These are phyloP conservation scores for Telmatochromis brachygnathus DNA, from an alignment of 2,113 vertebrate genomes.

Conservation along the genomic window DNA sequence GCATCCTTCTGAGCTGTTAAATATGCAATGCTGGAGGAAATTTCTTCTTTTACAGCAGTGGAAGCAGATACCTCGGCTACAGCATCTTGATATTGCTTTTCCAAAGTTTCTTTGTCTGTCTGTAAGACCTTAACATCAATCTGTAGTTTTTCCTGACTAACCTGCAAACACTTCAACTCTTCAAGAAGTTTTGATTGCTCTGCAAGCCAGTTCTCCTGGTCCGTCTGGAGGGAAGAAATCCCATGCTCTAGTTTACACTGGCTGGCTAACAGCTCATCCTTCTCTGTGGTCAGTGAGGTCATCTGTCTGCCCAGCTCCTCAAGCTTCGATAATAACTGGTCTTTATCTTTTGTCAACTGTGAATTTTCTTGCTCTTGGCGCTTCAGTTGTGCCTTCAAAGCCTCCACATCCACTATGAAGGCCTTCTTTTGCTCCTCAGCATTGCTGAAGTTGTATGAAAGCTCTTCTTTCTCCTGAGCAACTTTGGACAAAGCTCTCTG, in stretches of 20 bases:
- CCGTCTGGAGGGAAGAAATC: conserved; percentile 57
- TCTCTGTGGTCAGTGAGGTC: conserved; percentile 61
- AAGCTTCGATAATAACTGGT: conserved; percentile 52
- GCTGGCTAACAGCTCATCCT: conserved; percentile 60
- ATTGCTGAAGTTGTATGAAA: conserved; percentile 67
- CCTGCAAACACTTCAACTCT: conserved; percentile 60
- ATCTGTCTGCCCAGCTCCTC: conserved; percentile 61
- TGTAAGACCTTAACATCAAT: conserved; percentile 62
- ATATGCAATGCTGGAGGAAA: conserved; percentile 69
- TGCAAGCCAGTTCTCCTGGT: conserved; percentile 42
- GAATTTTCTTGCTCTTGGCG: conserved; percentile 64
- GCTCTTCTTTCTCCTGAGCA: conserved; percentile 66
- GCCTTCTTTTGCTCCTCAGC: conserved; percentile 67
- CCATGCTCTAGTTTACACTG: conserved; percentile 58
- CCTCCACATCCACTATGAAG: conserved; percentile 64
- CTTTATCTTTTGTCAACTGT: conserved; percentile 55
- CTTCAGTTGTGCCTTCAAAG: conserved; percentile 52
- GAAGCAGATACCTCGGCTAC: conserved; percentile 19
- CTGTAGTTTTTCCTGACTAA: conserved; percentile 46
- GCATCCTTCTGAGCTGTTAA: conserved; percentile 60
- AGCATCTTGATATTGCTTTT: conserved; percentile 30
- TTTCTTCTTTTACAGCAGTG: conserved; percentile 56
- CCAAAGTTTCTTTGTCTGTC: conserved; percentile 56
- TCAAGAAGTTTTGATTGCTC: conserved; percentile 50
- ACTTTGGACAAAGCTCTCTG: conserved; percentile 54